phyloP scores from a whole-genome alignment of 1,140 invertebrate species.

The Drosophila melanica region DNA sequence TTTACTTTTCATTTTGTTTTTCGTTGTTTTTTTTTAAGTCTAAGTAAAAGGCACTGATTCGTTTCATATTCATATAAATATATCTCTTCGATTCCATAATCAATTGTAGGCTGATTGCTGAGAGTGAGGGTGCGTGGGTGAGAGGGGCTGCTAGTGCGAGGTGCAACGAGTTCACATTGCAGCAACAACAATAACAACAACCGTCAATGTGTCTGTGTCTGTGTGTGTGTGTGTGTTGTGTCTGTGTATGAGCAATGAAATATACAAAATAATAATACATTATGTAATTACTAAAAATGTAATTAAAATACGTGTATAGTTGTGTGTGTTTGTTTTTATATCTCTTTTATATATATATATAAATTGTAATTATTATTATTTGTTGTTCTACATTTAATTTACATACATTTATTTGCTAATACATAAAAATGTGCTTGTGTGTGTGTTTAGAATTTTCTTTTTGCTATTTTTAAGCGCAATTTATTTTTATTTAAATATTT shows the following conservation, averaged over 20 bases:
- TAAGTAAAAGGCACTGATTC: slow-evolving; percentile 80
- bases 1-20: slow-evolving; percentile 55
- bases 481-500: slow-evolving; percentile 1
- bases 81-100: slow-evolving; percentile 37
- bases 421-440: slow-evolving; percentile 68
- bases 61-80: background rate
- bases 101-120: slow-evolving; percentile 36
- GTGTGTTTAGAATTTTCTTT: slow-evolving; percentile 19
- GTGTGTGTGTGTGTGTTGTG: slow-evolving; percentile 26
- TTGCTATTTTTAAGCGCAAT: slow-evolving; percentile 30
- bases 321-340: slow-evolving; percentile 24
- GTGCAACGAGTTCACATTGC: slow-evolving; percentile 74
- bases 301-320: slow-evolving; percentile 69
- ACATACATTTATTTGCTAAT: slow-evolving; percentile 66
- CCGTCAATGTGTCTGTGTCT: slow-evolving; percentile 47
- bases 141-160: slow-evolving; percentile 48
- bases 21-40: slow-evolving; percentile 57
- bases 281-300: slow-evolving; percentile 78
- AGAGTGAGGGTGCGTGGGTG: background rate
- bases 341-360: slow-evolving; percentile 46
- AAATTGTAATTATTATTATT: slow-evolving; percentile 38
- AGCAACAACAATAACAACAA: slow-evolving; percentile 43
- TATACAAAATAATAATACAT: slow-evolving; percentile 80
- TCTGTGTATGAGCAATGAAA: slow-evolving; percentile 49
- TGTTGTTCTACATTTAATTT: slow-evolving; percentile 45